Percentiles rank a stretch among this genome's conserved stretches.
phyloP scores from a whole-genome alignment of 2,797 vertebrate species.

The Phyllotis vaccarum region DNA sequence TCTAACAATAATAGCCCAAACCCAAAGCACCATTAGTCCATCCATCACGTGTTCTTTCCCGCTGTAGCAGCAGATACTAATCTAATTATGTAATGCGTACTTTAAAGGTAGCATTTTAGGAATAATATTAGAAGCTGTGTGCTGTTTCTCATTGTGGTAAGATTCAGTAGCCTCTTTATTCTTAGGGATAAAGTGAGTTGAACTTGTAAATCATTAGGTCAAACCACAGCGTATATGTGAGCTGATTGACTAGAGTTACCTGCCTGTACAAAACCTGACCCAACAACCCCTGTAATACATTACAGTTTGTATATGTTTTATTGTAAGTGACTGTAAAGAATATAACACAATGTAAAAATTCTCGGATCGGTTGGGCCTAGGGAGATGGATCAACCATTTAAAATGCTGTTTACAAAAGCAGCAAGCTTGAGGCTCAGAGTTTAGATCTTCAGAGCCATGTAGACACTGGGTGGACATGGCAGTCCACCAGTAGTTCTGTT shows the following conservation, averaged over 20 bases:
- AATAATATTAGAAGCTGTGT: not conserved
- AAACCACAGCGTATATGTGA: not conserved
- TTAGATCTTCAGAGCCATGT: not conserved
- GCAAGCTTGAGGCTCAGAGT: not conserved
- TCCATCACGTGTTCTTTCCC: not conserved
- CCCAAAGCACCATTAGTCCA: not conserved
- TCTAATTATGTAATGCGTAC: not conserved
- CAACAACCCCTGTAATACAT: not conserved
- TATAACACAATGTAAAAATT: not conserved
- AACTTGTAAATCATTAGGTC: slow-evolving; percentile 41
- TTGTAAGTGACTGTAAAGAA: slow-evolving; percentile 27
- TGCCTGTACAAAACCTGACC: slow-evolving; percentile 7
- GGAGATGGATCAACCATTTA: not conserved
- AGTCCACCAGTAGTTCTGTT: not conserved
- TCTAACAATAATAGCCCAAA: not conserved
- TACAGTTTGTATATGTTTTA: not conserved
- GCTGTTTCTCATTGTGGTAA: slow-evolving; percentile 26
- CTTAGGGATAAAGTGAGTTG: not conserved
- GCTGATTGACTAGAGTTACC: slow-evolving; percentile 20
- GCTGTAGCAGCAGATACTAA: not conserved
- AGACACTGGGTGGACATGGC: not conserved
- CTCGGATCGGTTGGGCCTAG: not conserved
- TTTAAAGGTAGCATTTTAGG: slow-evolving; percentile 10
- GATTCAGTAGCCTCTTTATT: slow-evolving; percentile 41
- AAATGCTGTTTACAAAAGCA: not conserved